These are phyloP conservation scores for Polydrusus tereticollis DNA, from an alignment of 2,888 invertebrate genomes.

Conservation along the genomic window DNA sequence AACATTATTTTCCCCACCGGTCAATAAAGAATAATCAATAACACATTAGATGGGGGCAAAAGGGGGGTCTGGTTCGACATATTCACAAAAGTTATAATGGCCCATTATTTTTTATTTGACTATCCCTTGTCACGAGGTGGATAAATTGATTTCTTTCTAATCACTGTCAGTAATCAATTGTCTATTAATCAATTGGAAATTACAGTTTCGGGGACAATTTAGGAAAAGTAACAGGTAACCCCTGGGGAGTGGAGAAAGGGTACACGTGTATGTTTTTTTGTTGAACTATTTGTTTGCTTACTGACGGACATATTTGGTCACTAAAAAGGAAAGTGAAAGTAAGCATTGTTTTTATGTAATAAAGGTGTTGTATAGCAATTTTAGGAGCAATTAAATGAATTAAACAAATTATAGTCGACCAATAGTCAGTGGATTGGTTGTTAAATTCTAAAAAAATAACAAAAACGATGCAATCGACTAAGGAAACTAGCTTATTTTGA, in stretches of 20 bases:
- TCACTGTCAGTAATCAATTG: conserved; percentile 34
- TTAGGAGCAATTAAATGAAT: neutral
- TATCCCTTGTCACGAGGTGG: conserved; percentile 32
- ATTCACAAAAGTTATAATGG: conserved; percentile 49
- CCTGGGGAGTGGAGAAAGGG: neutral
- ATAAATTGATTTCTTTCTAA: conserved; percentile 42
- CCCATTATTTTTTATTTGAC: conserved; percentile 53
- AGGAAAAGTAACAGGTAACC: conserved; percentile 30
- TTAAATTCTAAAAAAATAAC: no score
- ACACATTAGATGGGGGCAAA: conserved; percentile 50
- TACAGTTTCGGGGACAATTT: conserved; percentile 1
- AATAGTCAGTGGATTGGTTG: no score
- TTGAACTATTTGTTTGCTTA: neutral
- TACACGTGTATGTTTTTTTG: neutral
- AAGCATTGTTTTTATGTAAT: neutral
- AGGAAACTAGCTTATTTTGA: no score
- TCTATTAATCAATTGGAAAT: conserved; percentile 42
- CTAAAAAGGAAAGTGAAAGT: neutral
- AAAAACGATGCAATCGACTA: no score
- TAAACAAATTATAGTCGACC: no score
- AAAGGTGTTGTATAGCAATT: neutral
- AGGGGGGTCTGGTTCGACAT: conserved; percentile 1
- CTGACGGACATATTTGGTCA: neutral
- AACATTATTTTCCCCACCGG: conserved; percentile 44
- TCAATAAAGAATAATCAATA: conserved; percentile 50